Evolutionary conservation across 1,140 invertebrate species (phyloP), one percentile per base, ranked within the genome.

Genomic region (Diploscapter pachys): DNA sequence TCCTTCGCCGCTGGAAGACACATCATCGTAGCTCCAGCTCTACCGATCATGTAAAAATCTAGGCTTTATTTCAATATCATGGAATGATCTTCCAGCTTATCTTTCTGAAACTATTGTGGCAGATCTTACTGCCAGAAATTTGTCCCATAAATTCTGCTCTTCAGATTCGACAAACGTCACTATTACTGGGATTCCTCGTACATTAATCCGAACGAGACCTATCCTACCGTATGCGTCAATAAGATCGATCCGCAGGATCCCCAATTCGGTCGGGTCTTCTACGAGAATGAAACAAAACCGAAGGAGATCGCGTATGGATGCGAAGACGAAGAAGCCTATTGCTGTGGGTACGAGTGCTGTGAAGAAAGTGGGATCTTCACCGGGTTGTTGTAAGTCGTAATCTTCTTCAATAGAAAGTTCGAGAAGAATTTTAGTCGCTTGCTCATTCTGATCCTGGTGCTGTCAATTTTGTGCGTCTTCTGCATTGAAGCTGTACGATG

Each of bases 121-220:
- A 31, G 31, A 31, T 31, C 31, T 31, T 31, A 31, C 31, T 31
- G 31, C 31, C 31, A 31, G 31, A 31, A 31, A 31, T 31, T 1
- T 0, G 31, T 31, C 31, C 31, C 31, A 31, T 31, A 31, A 31
- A 31, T 65, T 8, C 31, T 11, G 8, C 31, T 8, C 8, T 68
- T 61, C 66, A 68, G n/a, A 13, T 72, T 53, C 6, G 8, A n/a
- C 4, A 8, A 5, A n/a, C 4, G 61, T 11, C 31, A 49, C 8
- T 72, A 72, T 52, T 72, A 71, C 71, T 72, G 71, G 71, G 71
- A 68, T 52, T 48, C 5, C n/a, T n/a, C 52, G 65, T 72, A 57
- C 49, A 68, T 72, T 48, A 48, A 53, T 9, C 11, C 62, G 8
- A 5, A 13, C 11, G 71, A 72, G n/a, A 8, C 49, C 4, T 8